Conservation (phyloP, 2,113 vertebrate species). For the Nannobrachium achirus region DNA sequence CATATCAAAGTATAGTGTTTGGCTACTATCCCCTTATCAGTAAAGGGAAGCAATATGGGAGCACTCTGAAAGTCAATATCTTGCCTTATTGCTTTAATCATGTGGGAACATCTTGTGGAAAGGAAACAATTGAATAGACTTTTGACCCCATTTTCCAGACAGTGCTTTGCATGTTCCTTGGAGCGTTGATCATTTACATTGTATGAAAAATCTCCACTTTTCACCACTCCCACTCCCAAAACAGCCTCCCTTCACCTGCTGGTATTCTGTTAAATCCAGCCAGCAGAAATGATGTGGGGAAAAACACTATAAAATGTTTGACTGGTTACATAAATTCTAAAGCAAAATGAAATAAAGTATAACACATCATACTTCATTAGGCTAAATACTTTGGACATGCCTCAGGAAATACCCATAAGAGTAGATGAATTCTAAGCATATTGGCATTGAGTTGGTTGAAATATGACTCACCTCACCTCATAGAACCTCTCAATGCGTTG, state of each 20-base stretch:
- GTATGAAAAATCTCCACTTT: neutral
- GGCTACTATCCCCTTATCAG: no score
- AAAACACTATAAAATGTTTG: neutral
- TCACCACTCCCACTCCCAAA: conserved; percentile 2
- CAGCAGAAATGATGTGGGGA: conserved; percentile 4
- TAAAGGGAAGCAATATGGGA: no score
- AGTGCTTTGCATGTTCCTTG: neutral
- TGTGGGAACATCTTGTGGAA: neutral
- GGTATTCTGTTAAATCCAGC: neutral
- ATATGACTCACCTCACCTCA: conserved; percentile 24
- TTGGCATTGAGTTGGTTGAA: conserved; percentile 26
- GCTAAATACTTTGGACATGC: conserved; percentile 21
- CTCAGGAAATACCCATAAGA: conserved; percentile 8
- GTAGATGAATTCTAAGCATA: conserved; percentile 6
- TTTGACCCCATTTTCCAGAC: neutral
- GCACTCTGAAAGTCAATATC: no score
- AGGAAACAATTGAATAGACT: neutral
- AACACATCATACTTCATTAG: conserved; percentile 28
- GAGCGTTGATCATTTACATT: neutral
- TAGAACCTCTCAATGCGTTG: conserved; percentile 14
- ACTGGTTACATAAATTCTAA: neutral
- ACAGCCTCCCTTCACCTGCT: neutral
- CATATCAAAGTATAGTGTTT: neutral
- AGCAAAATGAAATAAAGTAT: conserved; percentile 27
- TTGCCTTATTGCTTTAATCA: neutral